Base-by-base conservation (phyloP, 2,888 invertebrate species). In the Trichacis sp. region DNA sequence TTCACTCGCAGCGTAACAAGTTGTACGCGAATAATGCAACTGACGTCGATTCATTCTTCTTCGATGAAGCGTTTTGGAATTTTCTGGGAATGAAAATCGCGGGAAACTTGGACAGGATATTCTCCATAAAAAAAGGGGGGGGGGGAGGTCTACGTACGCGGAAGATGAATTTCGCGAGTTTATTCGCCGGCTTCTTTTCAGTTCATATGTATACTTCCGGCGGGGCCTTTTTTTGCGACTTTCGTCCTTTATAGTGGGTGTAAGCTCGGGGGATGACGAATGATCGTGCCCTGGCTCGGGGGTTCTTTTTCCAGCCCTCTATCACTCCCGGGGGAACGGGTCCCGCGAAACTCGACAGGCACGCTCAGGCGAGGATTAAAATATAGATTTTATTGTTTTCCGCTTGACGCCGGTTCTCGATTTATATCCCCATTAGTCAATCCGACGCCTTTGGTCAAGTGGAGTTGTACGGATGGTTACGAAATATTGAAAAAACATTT, bases 341-440 rank as follows among this genome's bases (percentile, higher is more conserved):
- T 64, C 51, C 58, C 51, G 29, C 57, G 57, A 42, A 61, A 56
- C 47, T 59, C 59, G 62, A 69, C 67, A 52, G 63, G 60, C 57
- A 63, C 59, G 63, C 61, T 72, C 76, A 63, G 68, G 67, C 72
- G 73, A 69, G 72, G 77, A 80, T 81, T 82, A 80, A 80, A 81
- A 80, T 82, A 82, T 80, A 80, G 79, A 78, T 79, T 82, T 82
- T 78, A 82, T 82, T 80, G 82, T 80, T 79, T 80, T 74, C 72
- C 73, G 70, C 69, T 66, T 67, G 72, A 69, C 73, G 68, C 70
- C 72, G 72, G 63, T 68, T 63, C 57, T 68, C 73, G 75, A 80
- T 80, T 79, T 79, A 78, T 80, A 72, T 63, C 72, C 71, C 67
- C 75, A 75, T 82, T 78, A 78, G 74, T 80, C 80, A 80, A 66